Evolutionary conservation across 2,888 invertebrate genomes (phyloP), one percentile per base, ranked within the genome.

Genomic region (Oxycera nigricornis): DNA sequence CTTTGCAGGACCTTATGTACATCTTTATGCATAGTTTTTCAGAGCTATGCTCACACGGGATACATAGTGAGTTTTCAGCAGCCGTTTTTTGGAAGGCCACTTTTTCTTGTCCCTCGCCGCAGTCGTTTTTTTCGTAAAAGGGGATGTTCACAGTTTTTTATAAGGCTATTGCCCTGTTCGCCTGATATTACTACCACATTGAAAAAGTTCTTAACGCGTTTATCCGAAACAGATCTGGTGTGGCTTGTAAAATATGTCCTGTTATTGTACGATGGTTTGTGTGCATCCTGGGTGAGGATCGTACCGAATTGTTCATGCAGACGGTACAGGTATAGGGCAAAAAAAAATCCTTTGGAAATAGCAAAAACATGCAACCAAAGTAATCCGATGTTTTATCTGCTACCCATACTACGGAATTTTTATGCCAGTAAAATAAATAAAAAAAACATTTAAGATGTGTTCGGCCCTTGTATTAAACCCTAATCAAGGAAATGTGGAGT

Each of bases 401-500:
- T n/a, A n/a, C n/a, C n/a, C n/a, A n/a, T n/a, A n/a, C n/a, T n/a
- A n/a, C n/a, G n/a, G n/a, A n/a, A n/a, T n/a, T n/a, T n/a, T n/a
- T n/a, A n/a, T n/a, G n/a, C n/a, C n/a, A n/a, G n/a, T n/a, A n/a
- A n/a, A n/a, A n/a, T n/a, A n/a, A n/a, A n/a, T n/a, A n/a, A n/a
- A n/a, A n/a, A n/a, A n/a, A n/a, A n/a, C n/a, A n/a, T n/a, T n/a
- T n/a, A n/a, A n/a, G n/a, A n/a, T n/a, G n/a, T 61, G 31, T 62
- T 70, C 26, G 20, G 39, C 11, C 46, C 11, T 59, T 68, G 31
- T 68, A 20, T 41, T 67, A 72, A 74, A 74, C 76, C 76, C 76
- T 76, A 76, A 76, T 74, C 76, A 73, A 73, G 11, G 41, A 30
- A 55, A 70, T 31, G 31, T 61, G 50, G 74, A 73, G 68, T 73